Conservation (phyloP, 2,113 vertebrate species). For the Dolichallabes microphthalmus region DNA sequence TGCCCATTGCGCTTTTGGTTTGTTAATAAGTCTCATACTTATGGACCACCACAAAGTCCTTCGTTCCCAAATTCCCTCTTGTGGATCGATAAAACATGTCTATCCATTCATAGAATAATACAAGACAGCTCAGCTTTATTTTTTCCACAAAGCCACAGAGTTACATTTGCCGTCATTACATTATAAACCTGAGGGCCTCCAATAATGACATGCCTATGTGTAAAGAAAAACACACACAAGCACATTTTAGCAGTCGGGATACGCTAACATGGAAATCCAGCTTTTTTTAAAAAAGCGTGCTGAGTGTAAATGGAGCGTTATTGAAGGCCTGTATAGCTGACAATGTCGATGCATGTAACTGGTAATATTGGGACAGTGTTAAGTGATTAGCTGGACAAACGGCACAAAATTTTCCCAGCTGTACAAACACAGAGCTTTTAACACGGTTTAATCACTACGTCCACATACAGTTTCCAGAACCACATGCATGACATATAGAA, state of each 20-base stretch:
- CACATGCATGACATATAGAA: neutral
- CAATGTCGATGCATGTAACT: neutral
- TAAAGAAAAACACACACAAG: neutral
- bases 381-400: constrained; percentile 31
- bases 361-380: constrained; percentile 11
- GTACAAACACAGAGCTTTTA: constrained; percentile 53
- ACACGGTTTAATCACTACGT: constrained; percentile 36
- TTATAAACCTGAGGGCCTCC: neutral
- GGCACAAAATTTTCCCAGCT: constrained; percentile 39
- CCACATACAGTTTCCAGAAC: constrained; percentile 13
- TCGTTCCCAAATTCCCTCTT: neutral
- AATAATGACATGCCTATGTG: neutral
- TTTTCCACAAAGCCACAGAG: neutral
- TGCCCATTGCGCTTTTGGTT: neutral
- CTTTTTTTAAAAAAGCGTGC: neutral
- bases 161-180: neutral
- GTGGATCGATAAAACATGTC: neutral
- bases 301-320: neutral
- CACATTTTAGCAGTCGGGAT: neutral
- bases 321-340: neutral
- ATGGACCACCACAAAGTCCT: neutral
- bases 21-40: neutral
- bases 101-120: neutral
- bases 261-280: neutral
- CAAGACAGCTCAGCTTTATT: neutral